A percentile compares a stretch with the other conserved stretches of the same genome.
These are phyloP conservation scores for Rattus norvegicus DNA, from an alignment of 2,113 vertebrate species.

Conservation along the genomic window GRCr8 NC_086032.1:83442001-83442500, in stretches of 20 bases:
- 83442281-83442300: neutral
- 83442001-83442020: neutral
- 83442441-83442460: neutral
- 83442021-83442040: neutral
- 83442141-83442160: conserved; percentile 42
- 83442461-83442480: conserved; percentile 22
- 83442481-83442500: neutral
- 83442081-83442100: neutral
- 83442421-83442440: conserved; percentile 33
- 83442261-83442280: neutral
- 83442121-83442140: neutral
- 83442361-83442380: neutral
- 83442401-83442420: neutral
- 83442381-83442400: neutral
- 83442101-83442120: neutral
- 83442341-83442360: conserved; percentile 15
- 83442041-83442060: neutral
- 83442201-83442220: neutral
- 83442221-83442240: neutral
- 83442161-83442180: conserved; percentile 12
- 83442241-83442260: neutral
- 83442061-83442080: neutral
- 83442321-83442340: conserved; percentile 14
- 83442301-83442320: conserved; percentile 16
- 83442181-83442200: conserved; percentile 3